phyloP scores from a whole-genome alignment of 2,797 vertebrate genomes.

The Xerus rutilus region DNA sequence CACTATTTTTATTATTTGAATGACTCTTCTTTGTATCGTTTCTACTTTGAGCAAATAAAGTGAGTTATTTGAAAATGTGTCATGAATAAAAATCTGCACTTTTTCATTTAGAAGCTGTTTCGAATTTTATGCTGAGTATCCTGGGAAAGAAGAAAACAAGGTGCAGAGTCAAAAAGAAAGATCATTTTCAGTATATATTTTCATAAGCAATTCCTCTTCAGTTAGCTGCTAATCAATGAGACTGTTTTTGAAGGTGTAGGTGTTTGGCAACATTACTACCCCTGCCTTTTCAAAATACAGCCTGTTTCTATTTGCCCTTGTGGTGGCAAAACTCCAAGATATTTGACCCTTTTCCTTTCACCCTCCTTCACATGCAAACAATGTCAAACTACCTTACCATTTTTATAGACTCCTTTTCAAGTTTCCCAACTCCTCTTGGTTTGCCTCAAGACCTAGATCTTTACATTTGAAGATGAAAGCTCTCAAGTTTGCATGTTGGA shows the following conservation, averaged over 20 bases:
- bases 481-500: neutral
- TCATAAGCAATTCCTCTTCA: neutral
- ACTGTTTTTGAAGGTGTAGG: neutral
- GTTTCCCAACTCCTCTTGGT: neutral
- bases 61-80: conserved; percentile 31
- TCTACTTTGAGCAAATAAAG: conserved; percentile 11
- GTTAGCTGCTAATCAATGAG: neutral
- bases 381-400: neutral
- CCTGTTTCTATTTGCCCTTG: neutral
- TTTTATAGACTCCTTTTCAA: neutral
- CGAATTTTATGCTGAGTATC: neutral
- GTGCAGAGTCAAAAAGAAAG: neutral
- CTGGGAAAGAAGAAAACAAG: neutral
- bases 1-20: neutral
- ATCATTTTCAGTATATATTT: neutral
- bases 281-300: neutral
- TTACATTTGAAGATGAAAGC: neutral
- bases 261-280: neutral
- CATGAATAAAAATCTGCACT: neutral
- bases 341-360: neutral
- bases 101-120: conserved; percentile 11
- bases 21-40: neutral
- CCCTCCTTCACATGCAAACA: neutral
- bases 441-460: neutral
- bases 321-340: neutral